Evolutionary conservation across 2,113 vertebrate genomes (phyloP), one percentile per base, ranked within the genome.

Genomic region (Hepsetus odoe): DNA sequence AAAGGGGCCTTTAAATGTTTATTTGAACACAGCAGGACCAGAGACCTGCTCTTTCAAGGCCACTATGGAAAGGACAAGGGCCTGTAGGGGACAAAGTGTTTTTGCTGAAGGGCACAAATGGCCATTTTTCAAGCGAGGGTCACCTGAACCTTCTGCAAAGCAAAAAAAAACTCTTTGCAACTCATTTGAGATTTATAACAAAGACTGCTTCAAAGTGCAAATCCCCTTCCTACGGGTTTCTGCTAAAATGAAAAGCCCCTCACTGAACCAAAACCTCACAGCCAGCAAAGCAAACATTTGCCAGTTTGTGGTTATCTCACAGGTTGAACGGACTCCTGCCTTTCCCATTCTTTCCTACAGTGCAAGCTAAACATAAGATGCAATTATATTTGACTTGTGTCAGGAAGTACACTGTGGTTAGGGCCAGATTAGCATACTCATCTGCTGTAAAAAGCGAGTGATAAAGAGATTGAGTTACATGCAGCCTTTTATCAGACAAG

Each of bases 311-410:
- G 40, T 71, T 40, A 72, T 56, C 46, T 73, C 53, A 77, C 38
- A 35, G 24, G 69, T 26, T 16, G 33, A 42, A 22, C 35, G 6
- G 68, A 53, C 68, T 55, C 67, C 22, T 35, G 65, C 69, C 26
- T 51, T 72, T 70, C 30, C 55, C 49, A 26, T 61, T 44, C 62
- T 74, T 55, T 28, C 55, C 69, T 68, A 38, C 22, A 12, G 26
- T 14, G 40, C 51, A 72, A 64, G 66, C 32, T 59, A 66, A 35
- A 82, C 65, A 56, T 78, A 64, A 78, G 38, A 74, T 12, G 53
- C 70, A 64, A 82, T 78, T 69, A 78, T 49, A 74, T 13, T 24
- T 22, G 66, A 40, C 49, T 69, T 65, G n/a, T 84, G 75, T 69
- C 65, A 81, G 80, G 70, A 77, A 59, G 65, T 20, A 64, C 46